Conservation (phyloP, 2,797 vertebrate species). For the Cossypha niveicapilla region DNA sequence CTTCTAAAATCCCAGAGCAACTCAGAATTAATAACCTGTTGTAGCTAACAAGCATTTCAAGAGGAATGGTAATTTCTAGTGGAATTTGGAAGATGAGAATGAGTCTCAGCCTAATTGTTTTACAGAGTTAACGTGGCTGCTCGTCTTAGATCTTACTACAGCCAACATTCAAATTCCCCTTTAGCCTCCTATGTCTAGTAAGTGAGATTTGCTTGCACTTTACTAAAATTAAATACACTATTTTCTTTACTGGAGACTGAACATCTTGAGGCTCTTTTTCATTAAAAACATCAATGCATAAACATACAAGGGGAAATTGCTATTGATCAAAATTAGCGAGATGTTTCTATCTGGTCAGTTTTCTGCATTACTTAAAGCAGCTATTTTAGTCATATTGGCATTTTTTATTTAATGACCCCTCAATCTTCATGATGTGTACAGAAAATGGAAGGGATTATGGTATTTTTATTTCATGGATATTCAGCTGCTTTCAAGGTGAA, state of each 20-base stretch:
- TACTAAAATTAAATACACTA: neutral
- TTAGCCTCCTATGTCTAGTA: neutral
- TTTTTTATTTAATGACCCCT: slow-evolving; percentile 30
- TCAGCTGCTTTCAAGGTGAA: slow-evolving; percentile 59
- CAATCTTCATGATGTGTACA: neutral
- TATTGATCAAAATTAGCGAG: slow-evolving; percentile 13
- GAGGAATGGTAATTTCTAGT: neutral
- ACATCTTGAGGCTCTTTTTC: neutral
- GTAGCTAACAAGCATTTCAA: neutral
- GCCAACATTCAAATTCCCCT: neutral
- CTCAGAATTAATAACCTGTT: neutral
- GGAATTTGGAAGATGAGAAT: neutral
- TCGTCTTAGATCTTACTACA: neutral
- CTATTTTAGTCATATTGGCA: slow-evolving; percentile 28
- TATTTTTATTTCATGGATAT: slow-evolving; percentile 65
- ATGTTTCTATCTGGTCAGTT: neutral
- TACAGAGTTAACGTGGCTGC: accelerated
- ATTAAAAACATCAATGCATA: neutral
- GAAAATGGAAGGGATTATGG: slow-evolving; percentile 6
- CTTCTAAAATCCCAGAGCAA: neutral
- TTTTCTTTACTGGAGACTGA: neutral
- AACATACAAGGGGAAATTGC: neutral
- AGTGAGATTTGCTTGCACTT: neutral
- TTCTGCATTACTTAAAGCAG: neutral
- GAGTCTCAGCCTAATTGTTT: neutral